These are phyloP conservation scores for Falco rusticolus DNA, from an alignment of 2,797 vertebrate species.

Conservation along the genomic window DNA sequence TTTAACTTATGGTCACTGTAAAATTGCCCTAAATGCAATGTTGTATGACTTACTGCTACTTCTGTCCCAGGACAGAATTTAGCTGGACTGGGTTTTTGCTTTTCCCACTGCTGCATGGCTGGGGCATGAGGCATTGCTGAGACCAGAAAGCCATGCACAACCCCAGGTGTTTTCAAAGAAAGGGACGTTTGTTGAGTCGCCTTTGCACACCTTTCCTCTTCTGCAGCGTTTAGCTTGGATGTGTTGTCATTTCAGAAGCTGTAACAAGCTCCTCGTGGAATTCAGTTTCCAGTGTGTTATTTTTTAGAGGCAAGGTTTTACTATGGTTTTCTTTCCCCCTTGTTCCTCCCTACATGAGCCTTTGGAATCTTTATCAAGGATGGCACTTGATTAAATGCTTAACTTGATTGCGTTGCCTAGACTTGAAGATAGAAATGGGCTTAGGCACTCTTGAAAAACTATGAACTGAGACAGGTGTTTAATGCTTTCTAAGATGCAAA, in stretches of 20 bases:
- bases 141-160: background rate
- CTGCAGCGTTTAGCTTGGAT: background rate
- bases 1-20: background rate
- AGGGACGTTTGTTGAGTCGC: background rate
- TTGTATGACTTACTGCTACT: background rate
- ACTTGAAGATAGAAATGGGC: background rate
- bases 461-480: background rate
- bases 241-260: background rate
- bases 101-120: background rate
- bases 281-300: background rate
- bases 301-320: background rate
- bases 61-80: background rate
- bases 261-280: background rate
- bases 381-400: background rate
- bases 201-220: background rate
- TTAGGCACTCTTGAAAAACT: background rate
- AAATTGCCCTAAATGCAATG: background rate
- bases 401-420: constrained; percentile 1
- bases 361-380: background rate
- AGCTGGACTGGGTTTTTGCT: background rate
- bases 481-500: background rate
- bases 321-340: background rate
- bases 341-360: background rate
- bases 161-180: background rate
- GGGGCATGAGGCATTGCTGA: background rate